phyloP scores from a whole-genome alignment of 35 echinoderm and acorn worm genomes.

The Holothuria glaberrima region DNA sequence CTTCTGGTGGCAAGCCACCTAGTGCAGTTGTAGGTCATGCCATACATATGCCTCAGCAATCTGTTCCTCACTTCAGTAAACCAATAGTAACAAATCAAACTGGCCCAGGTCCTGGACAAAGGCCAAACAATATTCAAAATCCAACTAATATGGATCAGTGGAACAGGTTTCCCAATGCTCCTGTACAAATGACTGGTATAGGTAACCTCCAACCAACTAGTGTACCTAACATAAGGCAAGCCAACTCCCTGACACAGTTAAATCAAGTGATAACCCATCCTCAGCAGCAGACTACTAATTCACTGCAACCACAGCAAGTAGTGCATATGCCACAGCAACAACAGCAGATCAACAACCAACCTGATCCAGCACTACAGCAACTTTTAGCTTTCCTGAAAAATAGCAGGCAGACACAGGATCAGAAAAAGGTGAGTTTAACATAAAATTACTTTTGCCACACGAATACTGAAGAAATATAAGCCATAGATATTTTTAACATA shows the following conservation, averaged over 20 bases:
- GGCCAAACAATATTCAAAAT: conserved; percentile 34
- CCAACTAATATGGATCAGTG: conserved; percentile 71
- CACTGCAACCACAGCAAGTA: conserved; percentile 62
- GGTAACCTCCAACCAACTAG: conserved; percentile 8
- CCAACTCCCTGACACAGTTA: neutral
- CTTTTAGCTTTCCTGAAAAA: conserved; percentile 86
- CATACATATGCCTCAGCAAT: conserved; percentile 62
- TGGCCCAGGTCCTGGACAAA: conserved; percentile 33
- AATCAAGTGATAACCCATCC: conserved; percentile 4
- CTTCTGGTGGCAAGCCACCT: conserved; percentile 30
- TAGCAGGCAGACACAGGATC: conserved; percentile 69
- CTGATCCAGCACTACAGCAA: conserved; percentile 82
- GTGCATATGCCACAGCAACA: conserved; percentile 39
- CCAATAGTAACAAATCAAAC: conserved; percentile 62
- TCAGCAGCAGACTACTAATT: conserved; percentile 26
- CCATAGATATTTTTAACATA: too few relatives aligned
- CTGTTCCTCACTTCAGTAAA: conserved; percentile 67
- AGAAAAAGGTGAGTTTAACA: conserved; percentile 76
- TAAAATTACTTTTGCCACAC: neutral
- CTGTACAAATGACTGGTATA: conserved; percentile 1
- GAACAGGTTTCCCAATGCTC: conserved; percentile 59
- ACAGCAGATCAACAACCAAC: conserved; percentile 65
- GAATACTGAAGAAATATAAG: too few relatives aligned
- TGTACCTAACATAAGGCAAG: conserved; percentile 32
- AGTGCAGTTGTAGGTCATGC: conserved; percentile 49